Percentiles rank a stretch among this genome's conserved stretches.
Evolutionary conservation across 2,888 invertebrate genomes (phyloP).

Genomic region (Pammene fasciana): DNA sequence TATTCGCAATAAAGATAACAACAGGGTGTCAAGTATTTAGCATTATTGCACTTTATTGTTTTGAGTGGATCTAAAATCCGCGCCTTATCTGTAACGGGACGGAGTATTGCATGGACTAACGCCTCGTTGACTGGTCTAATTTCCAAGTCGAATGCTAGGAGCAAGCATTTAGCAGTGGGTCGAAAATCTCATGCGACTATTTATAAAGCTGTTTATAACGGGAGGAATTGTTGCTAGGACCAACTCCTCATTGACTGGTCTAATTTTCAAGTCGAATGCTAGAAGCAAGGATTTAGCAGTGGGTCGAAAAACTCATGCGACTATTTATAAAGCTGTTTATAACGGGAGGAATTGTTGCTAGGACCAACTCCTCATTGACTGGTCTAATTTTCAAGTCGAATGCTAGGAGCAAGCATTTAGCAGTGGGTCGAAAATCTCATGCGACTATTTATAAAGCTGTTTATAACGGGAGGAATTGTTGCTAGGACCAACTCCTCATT

Average conservation of each 20-base stretch:
- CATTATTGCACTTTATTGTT: no score
- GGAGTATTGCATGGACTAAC: no score
- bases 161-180: constrained; percentile 28
- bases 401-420: constrained; percentile 19
- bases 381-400: not conserved
- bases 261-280: not conserved
- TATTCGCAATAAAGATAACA: no score
- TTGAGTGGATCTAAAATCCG: no score
- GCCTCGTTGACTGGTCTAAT: not conserved
- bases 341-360: no score
- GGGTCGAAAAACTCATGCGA: constrained; percentile 36
- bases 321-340: no score
- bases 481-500: not conserved
- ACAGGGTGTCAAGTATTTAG: no score
- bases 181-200: constrained; percentile 37
- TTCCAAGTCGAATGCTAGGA: not conserved
- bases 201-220: no score
- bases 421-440: constrained; percentile 35
- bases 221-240: no score
- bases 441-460: no score
- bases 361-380: not conserved
- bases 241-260: not conserved
- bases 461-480: no score
- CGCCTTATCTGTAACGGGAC: no score
- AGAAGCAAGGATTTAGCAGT: constrained; percentile 23